A percentile compares a stretch with the other conserved stretches of the same genome.
phyloP scores from a whole-genome alignment of 2,113 vertebrate species.

The Taxidea taxus region DNA sequence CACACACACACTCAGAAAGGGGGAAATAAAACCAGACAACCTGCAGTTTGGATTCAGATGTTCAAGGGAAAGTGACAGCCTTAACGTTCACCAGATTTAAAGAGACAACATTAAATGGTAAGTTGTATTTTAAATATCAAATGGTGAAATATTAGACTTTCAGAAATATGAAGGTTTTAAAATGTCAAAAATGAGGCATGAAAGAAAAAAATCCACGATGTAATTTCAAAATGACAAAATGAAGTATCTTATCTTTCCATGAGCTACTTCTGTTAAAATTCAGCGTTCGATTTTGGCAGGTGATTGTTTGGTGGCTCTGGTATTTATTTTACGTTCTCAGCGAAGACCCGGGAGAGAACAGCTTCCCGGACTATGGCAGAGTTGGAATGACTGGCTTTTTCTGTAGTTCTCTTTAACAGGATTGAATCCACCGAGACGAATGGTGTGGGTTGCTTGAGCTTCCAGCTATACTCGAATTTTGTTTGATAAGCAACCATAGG shows the following conservation, averaged over 20 bases:
- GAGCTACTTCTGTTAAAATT: conserved; percentile 48
- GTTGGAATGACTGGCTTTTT: neutral
- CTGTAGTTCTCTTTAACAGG: neutral
- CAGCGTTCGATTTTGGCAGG: conserved; percentile 34
- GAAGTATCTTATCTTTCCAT: conserved; percentile 51
- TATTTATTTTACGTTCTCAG: conserved; percentile 34
- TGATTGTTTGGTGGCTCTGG: neutral
- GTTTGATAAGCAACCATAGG: neutral
- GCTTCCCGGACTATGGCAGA: neutral
- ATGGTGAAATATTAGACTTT: conserved; percentile 64
- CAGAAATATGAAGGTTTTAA: conserved; percentile 67
- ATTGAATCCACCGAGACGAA: neutral
- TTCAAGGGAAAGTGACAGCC: conserved; percentile 46
- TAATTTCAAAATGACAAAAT: conserved; percentile 65
- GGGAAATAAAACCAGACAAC: conserved; percentile 35
- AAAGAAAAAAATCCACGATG: neutral
- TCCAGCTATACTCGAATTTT: neutral
- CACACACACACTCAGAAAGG: neutral
- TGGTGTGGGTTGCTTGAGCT: neutral
- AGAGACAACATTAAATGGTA: conserved; percentile 54
- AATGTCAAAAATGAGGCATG: conserved; percentile 74
- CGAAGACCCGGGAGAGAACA: neutral
- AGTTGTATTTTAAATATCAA: conserved; percentile 72
- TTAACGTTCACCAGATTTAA: conserved; percentile 63
- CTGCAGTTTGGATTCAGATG: conserved; percentile 56